phyloP scores from a whole-genome alignment of 2,888 invertebrate species.

The Abrostola triplasia region DNA sequence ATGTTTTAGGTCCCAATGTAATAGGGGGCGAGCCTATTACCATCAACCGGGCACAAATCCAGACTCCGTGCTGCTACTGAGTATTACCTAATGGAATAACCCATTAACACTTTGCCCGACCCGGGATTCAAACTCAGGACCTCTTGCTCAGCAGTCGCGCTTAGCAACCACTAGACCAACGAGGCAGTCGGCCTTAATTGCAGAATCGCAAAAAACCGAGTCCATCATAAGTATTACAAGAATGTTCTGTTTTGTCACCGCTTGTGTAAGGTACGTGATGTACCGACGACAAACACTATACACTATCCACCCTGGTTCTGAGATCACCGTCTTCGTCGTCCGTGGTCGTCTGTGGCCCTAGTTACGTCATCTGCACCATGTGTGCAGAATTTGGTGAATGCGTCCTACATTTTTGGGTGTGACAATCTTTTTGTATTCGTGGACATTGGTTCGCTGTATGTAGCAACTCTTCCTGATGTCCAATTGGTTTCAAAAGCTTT shows the following conservation, averaged over 20 bases:
- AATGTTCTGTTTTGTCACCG: slow-evolving; percentile 6
- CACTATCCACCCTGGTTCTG: slow-evolving; percentile 20
- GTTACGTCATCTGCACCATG: slow-evolving; percentile 18
- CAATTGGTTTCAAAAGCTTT: neutral
- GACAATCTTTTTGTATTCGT: slow-evolving; percentile 23
- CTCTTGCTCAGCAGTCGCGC: too few species aligned
- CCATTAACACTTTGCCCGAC: too few species aligned
- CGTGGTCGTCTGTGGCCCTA: slow-evolving; percentile 14
- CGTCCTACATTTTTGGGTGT: slow-evolving; percentile 32
- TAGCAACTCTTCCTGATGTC: slow-evolving; percentile 32
- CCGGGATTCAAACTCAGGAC: too few species aligned
- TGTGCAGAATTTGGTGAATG: slow-evolving; percentile 34
- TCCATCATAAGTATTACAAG: slow-evolving; percentile 6
- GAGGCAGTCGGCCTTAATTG: too few species aligned
- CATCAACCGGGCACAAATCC: too few species aligned
- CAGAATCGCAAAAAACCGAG: neutral
- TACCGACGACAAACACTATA: neutral
- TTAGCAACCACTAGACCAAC: too few species aligned
- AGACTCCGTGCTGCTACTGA: too few species aligned
- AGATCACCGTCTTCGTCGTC: slow-evolving; percentile 41
- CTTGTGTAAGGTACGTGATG: slow-evolving; percentile 17
- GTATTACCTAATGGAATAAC: too few species aligned
- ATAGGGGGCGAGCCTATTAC: too few species aligned
- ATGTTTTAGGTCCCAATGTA: too few species aligned
- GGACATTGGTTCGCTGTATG: slow-evolving; percentile 17